Base-by-base conservation (phyloP, 2,797 vertebrate genomes). In the Chelidonichthys spinosus region DNA sequence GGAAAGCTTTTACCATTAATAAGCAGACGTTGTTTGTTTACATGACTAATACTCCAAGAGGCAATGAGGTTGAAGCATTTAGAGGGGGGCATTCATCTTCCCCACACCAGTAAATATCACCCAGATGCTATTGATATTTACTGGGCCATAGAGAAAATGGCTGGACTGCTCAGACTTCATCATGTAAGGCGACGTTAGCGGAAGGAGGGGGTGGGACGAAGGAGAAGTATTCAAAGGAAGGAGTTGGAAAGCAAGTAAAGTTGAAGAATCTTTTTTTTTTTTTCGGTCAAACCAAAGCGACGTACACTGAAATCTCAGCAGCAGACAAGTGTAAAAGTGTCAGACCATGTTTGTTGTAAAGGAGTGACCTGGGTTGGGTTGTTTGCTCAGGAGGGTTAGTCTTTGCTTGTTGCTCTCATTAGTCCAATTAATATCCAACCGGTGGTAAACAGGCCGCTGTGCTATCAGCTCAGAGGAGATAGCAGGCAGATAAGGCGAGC, bases 1-100 rank as follows among this genome's bases (percentile, higher is more conserved):
- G 83, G 84, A 92, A 90, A 92, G 91, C 92, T 92, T 92, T 95
- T 91, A 92, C 88, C 90, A 93, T 94, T 92, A 92, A 93, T 92
- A 93, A 93, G 79, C 83, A 89, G 87, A 87, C 75, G 83, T 88
- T 92, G 91, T 93, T 93, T 94, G 91, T 93, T 93, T 94, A 92
- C 90, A 92, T 92, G 91, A 93, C 80, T 91, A 93, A 92, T 91
- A 90, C 68, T 90, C 84, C 63, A 54, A 86, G 76, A 89, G 83
- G 91, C 91, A 92, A 89, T 89, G 91, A 91, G 92, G 90, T 87
- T 90, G 88, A 89, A 89, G 88, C 89, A 86, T 89, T 92, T 88
- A 86, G 82, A 92, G 78, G 43, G 72, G 81, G 75, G 44, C 85
- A 93, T 93, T 86, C 64, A 88, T 92, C 92, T 93, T 90, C 85